Evolutionary conservation across 2,113 vertebrate species (phyloP).

Genomic region (Rhombomys opimus): DNA sequence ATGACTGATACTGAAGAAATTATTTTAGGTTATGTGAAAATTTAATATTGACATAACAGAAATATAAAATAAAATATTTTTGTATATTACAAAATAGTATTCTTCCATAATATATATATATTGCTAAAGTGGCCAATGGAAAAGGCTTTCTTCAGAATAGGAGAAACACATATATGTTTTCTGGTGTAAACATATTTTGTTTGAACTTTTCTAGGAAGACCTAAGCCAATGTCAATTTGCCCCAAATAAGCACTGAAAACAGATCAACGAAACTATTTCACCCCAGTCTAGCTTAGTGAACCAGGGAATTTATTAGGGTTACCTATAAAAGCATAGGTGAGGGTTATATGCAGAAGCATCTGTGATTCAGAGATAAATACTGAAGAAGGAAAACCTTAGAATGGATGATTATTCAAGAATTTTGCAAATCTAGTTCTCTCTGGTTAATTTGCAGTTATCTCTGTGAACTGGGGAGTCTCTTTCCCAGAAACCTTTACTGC

Average conservation of each 20-base stretch:
- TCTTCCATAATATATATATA: not conserved
- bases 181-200: not conserved
- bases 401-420: not conserved
- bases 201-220: not conserved
- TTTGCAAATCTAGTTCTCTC: not conserved
- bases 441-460: too few species aligned
- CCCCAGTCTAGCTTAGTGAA: not conserved
- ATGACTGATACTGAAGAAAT: not conserved
- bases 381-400: not conserved
- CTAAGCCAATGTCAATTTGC: not conserved
- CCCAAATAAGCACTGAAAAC: not conserved
- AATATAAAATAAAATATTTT: not conserved
- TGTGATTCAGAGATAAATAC: not conserved
- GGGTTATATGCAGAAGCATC: not conserved
- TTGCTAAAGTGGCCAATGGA: not conserved
- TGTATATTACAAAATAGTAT: constrained; percentile 11
- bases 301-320: not conserved
- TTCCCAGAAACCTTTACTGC: too few species aligned
- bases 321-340: not conserved
- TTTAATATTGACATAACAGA: constrained; percentile 21
- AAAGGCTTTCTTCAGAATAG: not conserved
- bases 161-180: constrained; percentile 1
- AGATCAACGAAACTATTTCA: not conserved
- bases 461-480: not conserved
- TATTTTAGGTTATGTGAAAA: constrained; percentile 14